These are phyloP conservation scores for Pasiphila rectangulata DNA, from an alignment of 2,888 invertebrate genomes.

Conservation along the genomic window DNA sequence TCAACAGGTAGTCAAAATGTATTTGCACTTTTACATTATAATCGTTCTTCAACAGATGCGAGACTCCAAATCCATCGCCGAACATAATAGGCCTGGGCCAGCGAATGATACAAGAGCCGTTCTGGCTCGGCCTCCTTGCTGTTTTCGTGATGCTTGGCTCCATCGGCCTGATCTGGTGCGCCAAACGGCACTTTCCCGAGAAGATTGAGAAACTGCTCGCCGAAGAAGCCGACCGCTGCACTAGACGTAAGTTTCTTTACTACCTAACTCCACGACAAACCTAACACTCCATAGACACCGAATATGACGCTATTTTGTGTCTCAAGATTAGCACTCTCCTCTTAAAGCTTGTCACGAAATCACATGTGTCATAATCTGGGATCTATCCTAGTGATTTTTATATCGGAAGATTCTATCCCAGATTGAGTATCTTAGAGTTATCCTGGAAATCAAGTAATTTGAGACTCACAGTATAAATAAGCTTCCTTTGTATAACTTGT, in stretches of 20 bases:
- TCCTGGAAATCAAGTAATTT: slow-evolving; percentile 29
- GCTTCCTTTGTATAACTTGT: slow-evolving; percentile 50
- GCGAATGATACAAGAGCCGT: slow-evolving; percentile 92
- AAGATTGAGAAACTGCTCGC: slow-evolving; percentile 91
- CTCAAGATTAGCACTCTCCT: slow-evolving; percentile 33
- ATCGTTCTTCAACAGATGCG: slow-evolving; percentile 81
- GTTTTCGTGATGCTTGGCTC: slow-evolving; percentile 89
- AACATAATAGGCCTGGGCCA: slow-evolving; percentile 83
- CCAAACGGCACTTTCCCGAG: slow-evolving; percentile 92
- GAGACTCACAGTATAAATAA: slow-evolving; percentile 50
- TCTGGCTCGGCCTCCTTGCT: slow-evolving; percentile 93
- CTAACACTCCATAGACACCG: slow-evolving; percentile 48
- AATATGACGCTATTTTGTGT: slow-evolving; percentile 18
- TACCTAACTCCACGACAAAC: slow-evolving; percentile 51
- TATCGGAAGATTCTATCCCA: slow-evolving; percentile 20
- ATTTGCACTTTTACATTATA: background rate
- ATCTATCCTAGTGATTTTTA: background rate
- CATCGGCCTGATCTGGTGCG: slow-evolving; percentile 91
- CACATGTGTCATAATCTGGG: slow-evolving; percentile 24
- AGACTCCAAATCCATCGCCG: slow-evolving; percentile 82
- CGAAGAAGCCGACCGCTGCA: slow-evolving; percentile 88
- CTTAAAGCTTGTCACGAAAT: slow-evolving; percentile 42
- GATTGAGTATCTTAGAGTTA: slow-evolving; percentile 22
- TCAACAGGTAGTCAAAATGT: background rate
- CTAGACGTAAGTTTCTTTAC: slow-evolving; percentile 80